Base-by-base conservation (phyloP, 1,140 invertebrate genomes). In the Leptinotarsa lineolata region DNA sequence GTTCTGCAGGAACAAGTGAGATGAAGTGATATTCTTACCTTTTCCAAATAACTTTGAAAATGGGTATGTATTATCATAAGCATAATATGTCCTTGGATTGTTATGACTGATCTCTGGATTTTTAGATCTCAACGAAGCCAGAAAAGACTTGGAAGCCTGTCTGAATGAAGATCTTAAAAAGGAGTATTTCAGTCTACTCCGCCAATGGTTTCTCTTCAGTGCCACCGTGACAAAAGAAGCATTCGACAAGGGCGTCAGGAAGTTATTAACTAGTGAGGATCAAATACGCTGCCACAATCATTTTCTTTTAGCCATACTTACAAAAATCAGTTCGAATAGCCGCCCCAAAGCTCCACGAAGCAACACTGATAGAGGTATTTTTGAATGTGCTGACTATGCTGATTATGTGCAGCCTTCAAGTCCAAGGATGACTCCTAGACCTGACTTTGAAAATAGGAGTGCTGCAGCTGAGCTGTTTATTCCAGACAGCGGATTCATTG, bases 161-260 rank as follows among this genome's bases (percentile, higher is more conserved):
- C 68, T 84, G 3, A 76, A 74, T 21, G 79, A 81, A 67, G 78
- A 80, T 18, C 67, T 79, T 20, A 79, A 72, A 64, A 79, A 77
- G 58, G 73, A 81, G 72, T 84, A 84, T 60, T 82, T 83, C 71
- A 68, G 71, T 22, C 64, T 81, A 58, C 68, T 84, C 15, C 74
- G 77, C 65, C 78, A 81, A 61, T 83, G 82, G 81, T 81, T 80
- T 68, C 58, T 77, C 13, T 81, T 84, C 59, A 81, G 78, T 45
- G 69, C 77, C 12, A 76, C 76, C 1, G 68, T 83, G 22, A 79
- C 80, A 2, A 79, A 77, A 54, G 76, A 80, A 64, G 73, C 79
- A 73, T 83, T 84, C 61, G 79, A 84, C 73, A 75, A 67, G 59
- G 74, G 75, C 30, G 80, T 81, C 4, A 72, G 81, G 65, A 78